These are phyloP conservation scores for Ceratina calcarata DNA, from an alignment of 1,140 invertebrate species.

Conservation along the genomic window DNA sequence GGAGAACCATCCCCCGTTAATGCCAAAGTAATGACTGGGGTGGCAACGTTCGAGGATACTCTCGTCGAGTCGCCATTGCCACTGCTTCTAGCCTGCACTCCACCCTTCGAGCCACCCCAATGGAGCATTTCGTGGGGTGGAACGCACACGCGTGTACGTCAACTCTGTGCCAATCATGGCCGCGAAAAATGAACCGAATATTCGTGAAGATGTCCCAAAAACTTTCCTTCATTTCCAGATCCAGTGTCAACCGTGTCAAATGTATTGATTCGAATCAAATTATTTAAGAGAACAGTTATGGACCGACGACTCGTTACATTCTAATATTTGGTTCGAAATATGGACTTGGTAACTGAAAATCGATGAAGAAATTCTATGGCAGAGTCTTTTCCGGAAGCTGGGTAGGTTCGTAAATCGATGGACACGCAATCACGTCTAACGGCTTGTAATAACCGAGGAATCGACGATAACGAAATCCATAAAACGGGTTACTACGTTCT, in stretches of 20 bases:
- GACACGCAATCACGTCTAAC: slow-evolving; percentile 28
- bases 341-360: not conserved
- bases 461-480: slow-evolving; percentile 46
- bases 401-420: slow-evolving; percentile 28
- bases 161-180: slow-evolving; percentile 64
- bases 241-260: too few relatives aligned
- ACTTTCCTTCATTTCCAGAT: slow-evolving; percentile 31
- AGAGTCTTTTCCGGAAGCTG: too few relatives aligned
- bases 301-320: too few relatives aligned
- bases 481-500: slow-evolving; percentile 46
- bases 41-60: slow-evolving; percentile 75
- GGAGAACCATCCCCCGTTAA: slow-evolving; percentile 75
- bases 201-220: slow-evolving; percentile 29
- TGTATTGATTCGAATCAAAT: too few relatives aligned
- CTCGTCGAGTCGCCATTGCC: slow-evolving; percentile 65
- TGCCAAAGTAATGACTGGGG: slow-evolving; percentile 77
- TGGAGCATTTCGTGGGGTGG: slow-evolving; percentile 43
- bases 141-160: slow-evolving; percentile 49
- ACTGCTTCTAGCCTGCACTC: slow-evolving; percentile 27
- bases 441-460: slow-evolving; percentile 41
- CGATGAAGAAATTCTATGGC: not conserved
- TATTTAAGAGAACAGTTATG: not conserved
- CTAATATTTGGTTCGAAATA: too few relatives aligned
- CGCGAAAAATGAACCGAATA: slow-evolving; percentile 24
- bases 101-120: slow-evolving; percentile 17